These are phyloP conservation scores for Theristicus caerulescens DNA, from an alignment of 2,113 vertebrate species.

Conservation along the genomic window DNA sequence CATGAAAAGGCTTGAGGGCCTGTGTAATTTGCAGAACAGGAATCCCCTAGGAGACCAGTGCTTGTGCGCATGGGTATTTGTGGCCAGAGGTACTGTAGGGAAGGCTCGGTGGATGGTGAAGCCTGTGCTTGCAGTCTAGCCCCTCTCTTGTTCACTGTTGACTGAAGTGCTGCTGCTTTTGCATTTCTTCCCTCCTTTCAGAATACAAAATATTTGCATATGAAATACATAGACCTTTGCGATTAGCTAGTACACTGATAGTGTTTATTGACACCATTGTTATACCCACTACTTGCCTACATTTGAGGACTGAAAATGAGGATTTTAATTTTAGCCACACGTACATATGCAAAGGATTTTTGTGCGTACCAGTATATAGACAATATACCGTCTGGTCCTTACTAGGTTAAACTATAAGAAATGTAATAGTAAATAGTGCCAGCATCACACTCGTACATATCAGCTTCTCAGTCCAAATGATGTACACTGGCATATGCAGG, in stretches of 20 bases:
- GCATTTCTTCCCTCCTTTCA: background rate
- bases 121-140: background rate
- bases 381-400: background rate
- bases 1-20: fast-evolving
- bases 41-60: background rate
- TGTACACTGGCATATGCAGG: fast-evolving
- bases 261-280: background rate
- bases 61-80: fast-evolving
- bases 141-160: background rate
- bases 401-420: background rate
- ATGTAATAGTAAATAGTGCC: background rate
- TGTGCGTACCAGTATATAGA: background rate
- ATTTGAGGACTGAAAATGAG: background rate
- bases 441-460: fast-evolving
- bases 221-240: background rate
- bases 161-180: background rate
- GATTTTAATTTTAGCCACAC: background rate
- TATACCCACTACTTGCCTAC: background rate
- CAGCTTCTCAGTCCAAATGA: background rate
- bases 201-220: background rate
- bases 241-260: background rate
- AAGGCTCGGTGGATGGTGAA: background rate
- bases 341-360: background rate
- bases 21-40: background rate
- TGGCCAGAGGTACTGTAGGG: background rate